A percentile compares a stretch with the other conserved stretches of the same genome.
These are phyloP conservation scores for Trissonchulus latispiculum DNA, from an alignment of 2,888 invertebrate genomes.

Conservation along the genomic window DNA sequence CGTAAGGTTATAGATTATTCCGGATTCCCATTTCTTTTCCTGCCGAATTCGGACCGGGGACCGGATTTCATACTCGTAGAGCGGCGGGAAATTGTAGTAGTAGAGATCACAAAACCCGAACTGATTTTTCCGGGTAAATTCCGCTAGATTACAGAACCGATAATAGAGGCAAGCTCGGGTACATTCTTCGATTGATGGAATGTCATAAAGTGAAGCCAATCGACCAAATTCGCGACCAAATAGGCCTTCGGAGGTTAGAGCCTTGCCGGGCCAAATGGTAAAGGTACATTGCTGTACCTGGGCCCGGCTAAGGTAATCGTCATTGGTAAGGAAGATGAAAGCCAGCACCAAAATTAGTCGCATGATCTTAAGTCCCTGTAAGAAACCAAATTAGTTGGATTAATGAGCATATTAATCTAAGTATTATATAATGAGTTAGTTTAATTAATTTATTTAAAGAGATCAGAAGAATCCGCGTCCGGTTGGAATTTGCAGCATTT, in stretches of 20 bases:
- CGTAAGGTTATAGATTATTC: neutral
- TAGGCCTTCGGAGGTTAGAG: neutral
- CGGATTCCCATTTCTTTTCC: neutral
- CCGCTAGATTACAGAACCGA: neutral
- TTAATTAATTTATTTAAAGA: too few relatives aligned
- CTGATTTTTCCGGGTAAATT: neutral
- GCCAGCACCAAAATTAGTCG: too few relatives aligned
- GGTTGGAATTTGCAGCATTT: too few relatives aligned
- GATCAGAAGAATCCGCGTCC: too few relatives aligned
- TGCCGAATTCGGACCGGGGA: conserved; percentile 4
- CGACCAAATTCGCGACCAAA: neutral
- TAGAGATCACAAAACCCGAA: neutral
- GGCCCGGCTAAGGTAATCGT: too few relatives aligned
- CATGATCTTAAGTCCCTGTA: too few relatives aligned
- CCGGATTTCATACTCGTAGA: neutral
- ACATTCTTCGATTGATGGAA: neutral
- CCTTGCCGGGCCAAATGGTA: neutral
- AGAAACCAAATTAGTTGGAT: too few relatives aligned
- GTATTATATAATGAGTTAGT: too few relatives aligned
- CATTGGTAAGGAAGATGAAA: too few relatives aligned
- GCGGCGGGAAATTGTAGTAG: conserved; percentile 13
- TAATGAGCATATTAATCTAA: too few relatives aligned
- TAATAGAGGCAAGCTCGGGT: neutral
- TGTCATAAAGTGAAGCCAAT: neutral
- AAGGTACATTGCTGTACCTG: neutral